Evolutionary conservation across 2,797 vertebrate genomes (phyloP), one percentile per base, ranked within the genome.

Genomic region (Eurystomus glaucurus): DNA sequence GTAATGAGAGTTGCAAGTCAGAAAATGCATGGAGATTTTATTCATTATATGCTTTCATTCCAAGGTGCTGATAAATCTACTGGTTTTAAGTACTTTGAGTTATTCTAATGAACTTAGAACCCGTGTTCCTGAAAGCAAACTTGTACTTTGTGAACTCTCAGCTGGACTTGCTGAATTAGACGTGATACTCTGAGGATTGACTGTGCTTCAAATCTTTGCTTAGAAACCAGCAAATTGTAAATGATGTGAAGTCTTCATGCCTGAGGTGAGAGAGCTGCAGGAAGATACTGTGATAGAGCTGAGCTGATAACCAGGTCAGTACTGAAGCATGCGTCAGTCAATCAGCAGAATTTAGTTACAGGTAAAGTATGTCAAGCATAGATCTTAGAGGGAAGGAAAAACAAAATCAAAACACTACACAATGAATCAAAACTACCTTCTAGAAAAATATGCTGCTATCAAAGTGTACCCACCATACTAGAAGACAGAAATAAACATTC

Each of bases 141-240:
- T 81, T 0, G 0, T 33, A 22, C 20, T 57, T 45, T 9, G 12
- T 71, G 16, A 5, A 2, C 5, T 86, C 43, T 74, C 11, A 26
- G 1, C 6, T 78, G 31, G 25, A 46, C 39, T 29, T 90, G 83
- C 23, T 86, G 57, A 50, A 50, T 60, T 65, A 70, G 51, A 13
- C 55, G 43, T 18, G 14, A 18, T 60, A 68, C 22, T 28, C 21
- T 55, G 51, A 58, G n/a, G 33, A 4, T 55, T 39, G 45, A 4
- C 60, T 39, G 45, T 55, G 41, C 33, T 58, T 90, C 0, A 0
- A 4, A 26, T 50, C 46, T 76, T 76, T 61, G 8, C 57, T 46
- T 61, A 29, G 51, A 87, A 85, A 85, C 9, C 3, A 69, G 50
- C 11, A 82, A 76, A 65, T 39, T 79, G 51, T 61, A 87, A 45